phyloP scores from a whole-genome alignment of 2,113 vertebrate genomes.

The Phalacrocorax aristotelis region DNA sequence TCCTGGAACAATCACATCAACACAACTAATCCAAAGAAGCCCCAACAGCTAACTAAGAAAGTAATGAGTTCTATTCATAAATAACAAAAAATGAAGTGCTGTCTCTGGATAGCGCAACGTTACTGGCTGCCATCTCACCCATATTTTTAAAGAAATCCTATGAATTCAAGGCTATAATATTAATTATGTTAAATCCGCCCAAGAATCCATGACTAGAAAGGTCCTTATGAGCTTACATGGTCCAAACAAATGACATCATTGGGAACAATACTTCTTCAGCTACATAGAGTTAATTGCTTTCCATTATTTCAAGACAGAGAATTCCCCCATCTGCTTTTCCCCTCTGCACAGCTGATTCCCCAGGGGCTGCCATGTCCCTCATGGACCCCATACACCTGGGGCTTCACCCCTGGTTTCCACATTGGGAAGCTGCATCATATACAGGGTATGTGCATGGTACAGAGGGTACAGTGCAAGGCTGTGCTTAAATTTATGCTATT shows the following conservation, averaged over 20 bases:
- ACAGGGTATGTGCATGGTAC: no score
- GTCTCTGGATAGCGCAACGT: not conserved
- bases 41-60: not conserved
- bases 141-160: not conserved
- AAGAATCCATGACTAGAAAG: not conserved
- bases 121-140: not conserved
- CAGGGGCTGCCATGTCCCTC: not conserved
- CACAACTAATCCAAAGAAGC: not conserved
- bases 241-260: not conserved
- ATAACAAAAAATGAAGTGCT: not conserved
- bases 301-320: not conserved
- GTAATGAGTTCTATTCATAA: not conserved
- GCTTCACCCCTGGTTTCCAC: not conserved
- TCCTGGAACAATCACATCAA: not conserved
- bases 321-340: not conserved
- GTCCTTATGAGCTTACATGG: fast-evolving
- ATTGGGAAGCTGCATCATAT: fast-evolving
- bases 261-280: not conserved
- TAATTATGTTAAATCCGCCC: not conserved
- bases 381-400: fast-evolving
- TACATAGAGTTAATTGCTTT: no score
- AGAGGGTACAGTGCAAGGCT: not conserved
- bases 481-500: not conserved
- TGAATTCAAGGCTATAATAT: not conserved
- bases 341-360: fast-evolving